phyloP scores from a whole-genome alignment of 2,797 vertebrate species.

The Gadopsis bispinosus region DNA sequence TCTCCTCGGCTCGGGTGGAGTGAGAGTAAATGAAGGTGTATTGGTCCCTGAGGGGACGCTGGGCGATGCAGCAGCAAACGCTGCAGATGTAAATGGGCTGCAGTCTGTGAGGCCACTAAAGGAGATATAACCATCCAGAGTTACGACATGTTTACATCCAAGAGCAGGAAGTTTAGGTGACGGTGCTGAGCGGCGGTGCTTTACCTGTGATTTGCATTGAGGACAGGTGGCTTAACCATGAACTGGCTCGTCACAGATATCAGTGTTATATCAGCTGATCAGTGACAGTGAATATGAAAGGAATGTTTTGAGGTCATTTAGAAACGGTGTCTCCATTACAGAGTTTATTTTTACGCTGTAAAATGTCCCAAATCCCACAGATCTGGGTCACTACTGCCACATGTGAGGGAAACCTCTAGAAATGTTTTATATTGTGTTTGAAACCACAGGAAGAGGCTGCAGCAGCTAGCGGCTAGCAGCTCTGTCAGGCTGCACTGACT shows the following conservation, averaged over 20 bases:
- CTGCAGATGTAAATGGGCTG: constrained; percentile 19
- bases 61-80: constrained; percentile 22
- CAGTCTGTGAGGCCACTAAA: not conserved
- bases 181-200: not conserved
- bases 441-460: no score
- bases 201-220: not conserved
- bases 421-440: no score
- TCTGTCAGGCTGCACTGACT: no score
- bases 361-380: no score
- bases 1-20: not conserved
- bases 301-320: no score
- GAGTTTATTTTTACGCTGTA: not conserved
- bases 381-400: no score
- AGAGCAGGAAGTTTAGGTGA: not conserved
- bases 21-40: not conserved
- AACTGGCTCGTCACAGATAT: no score
- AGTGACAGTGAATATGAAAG: no score
- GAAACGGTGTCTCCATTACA: no score
- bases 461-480: no score
- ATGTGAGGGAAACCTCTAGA: no score
- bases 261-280: no score
- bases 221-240: not conserved
- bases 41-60: constrained; percentile 17
- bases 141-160: not conserved
- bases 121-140: not conserved